Base-by-base conservation (phyloP, 2,797 vertebrate species). In the Paratrypauchen microcephalus region DNA sequence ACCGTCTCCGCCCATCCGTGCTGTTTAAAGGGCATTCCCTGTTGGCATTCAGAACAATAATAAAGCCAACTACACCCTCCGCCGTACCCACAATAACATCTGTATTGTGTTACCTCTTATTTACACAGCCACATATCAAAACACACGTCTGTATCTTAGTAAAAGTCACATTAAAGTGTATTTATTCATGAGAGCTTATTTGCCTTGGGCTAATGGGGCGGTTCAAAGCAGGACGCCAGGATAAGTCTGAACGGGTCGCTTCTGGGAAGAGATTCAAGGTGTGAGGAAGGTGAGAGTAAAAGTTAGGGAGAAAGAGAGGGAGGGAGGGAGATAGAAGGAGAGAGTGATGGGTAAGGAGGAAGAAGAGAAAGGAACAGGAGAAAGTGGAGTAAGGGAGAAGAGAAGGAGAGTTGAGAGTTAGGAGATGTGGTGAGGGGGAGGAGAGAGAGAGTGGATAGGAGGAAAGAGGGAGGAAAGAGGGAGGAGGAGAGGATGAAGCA, bases 211-310 rank as follows among this genome's bases (percentile, higher is more conserved):
- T 78, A 61, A 71, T 66, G 8, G 18, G 45, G 32, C 55, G 63
- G 72, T 76, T 66, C 13, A 69, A 62, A 32, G 11, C 79, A 74
- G 57, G 74, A 69, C 58, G 2, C n/a, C 70, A 77, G 52, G 65
- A 74, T 67, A 30, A 24, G 68, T 30, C 48, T 6, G 12, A 78
- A 81, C 84, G 1, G 2, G 83, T 87, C 75, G 3, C 80, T 32
- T 77, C 55, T 55, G 66, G 74, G 72, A 75, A 23, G 0, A 4
- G 9, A 12, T 76, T 73, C 75, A 75, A 75, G 64, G 24, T 26
- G 24, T 1, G 24, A 26, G 41, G 41, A 3, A 13, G 12, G 39
- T 13, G 12, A 36, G 32, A 8, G 32, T 26, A 26, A 26, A 26
- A 1, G 24, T 26, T 26, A 36, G 2, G 32, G 32, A 9, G 6